phyloP scores from a whole-genome alignment of 1,140 invertebrate genomes.

The Temnothorax curvispinosus region DNA sequence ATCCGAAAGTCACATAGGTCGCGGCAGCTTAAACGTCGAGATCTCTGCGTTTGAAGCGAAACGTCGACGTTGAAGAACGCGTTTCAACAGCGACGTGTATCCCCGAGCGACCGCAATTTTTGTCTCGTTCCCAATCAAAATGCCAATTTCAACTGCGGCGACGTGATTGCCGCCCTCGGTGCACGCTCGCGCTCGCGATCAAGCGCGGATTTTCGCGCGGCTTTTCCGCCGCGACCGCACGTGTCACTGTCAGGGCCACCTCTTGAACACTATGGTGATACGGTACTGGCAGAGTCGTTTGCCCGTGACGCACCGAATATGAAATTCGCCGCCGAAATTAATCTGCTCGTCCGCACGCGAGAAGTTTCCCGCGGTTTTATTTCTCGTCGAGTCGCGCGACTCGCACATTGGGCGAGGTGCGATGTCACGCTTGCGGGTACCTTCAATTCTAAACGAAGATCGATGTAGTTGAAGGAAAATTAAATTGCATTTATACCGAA shows the following conservation, averaged over 20 bases:
- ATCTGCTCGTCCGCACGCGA: slow-evolving; percentile 46
- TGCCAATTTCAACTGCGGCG: slow-evolving; percentile 73
- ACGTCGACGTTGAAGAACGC: slow-evolving; percentile 57
- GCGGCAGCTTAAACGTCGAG: slow-evolving; percentile 11
- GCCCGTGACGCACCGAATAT: slow-evolving; percentile 69
- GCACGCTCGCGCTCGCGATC: slow-evolving; percentile 27
- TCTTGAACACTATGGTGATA: slow-evolving; percentile 66
- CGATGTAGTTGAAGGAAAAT: slow-evolving; percentile 4
- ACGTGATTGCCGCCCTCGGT: slow-evolving; percentile 58
- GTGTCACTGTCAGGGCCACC: slow-evolving; percentile 72
- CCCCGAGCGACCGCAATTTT: slow-evolving; percentile 67
- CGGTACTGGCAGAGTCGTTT: slow-evolving; percentile 68
- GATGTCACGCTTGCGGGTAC: slow-evolving; percentile 22
- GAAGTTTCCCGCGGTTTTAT: slow-evolving; percentile 50
- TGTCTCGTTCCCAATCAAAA: slow-evolving; percentile 72
- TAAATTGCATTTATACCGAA: slow-evolving; percentile 12
- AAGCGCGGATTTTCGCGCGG: slow-evolving; percentile 64
- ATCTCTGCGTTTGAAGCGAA: slow-evolving; percentile 58
- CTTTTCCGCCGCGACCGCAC: slow-evolving; percentile 63
- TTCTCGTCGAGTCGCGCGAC: slow-evolving; percentile 37
- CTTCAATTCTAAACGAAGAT: slow-evolving; percentile 28
- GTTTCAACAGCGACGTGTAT: slow-evolving; percentile 58
- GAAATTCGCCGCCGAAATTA: slow-evolving; percentile 66
- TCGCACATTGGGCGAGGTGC: neutral
- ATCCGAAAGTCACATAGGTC: slow-evolving; percentile 36